Evolutionary conservation across 2,888 invertebrate species (phyloP), one percentile per base, ranked within the genome.

Genomic region (Ichneumon xanthorius): DNA sequence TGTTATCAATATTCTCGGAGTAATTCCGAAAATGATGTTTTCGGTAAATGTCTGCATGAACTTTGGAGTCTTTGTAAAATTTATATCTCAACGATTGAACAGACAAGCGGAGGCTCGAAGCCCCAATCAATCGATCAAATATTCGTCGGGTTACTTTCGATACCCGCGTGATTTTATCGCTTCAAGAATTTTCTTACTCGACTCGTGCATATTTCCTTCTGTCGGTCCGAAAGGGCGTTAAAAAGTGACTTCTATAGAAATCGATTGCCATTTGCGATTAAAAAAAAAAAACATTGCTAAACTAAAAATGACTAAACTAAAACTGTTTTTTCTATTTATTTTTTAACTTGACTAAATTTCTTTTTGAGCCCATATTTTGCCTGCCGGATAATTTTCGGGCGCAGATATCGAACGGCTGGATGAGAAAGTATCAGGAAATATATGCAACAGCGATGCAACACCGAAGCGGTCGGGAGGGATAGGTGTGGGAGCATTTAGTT

Each of bases 401-500:
- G 11, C 14, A 68, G 33, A 14, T 22, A 58, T 77, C 37, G 53
- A 83, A 63, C 26, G 45, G 26, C 53, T 7, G 11, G 26, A 70
- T 75, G 37, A 19, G 30, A 33, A 70, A 48, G 71, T 45, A 75
- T 33, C 11, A n/a, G 76, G 26, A 58, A 48, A 50, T 68, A 53
- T 45, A 48, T 40, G 37, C 58, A 48, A 63, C 61, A 68, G 70
- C 78, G 48, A 63, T 48, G 73, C 45, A 75, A 19, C 22, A 50
- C 30, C 9, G 45, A 26, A n/a, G 30, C 14, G 63, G 11, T 26
- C 37, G 45, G 48, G 22, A 4, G 45, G 45, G 16, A 4, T 16
- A 48, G 45, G 45, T 48, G 45, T 67, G 48, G 72, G 37, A 50
- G 81, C 40, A 73, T 78, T 77, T 61, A 71, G 80, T 77, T 81